These are phyloP conservation scores for Sebastes itinus DNA, from an alignment of 2,797 vertebrate species.

Conservation along the genomic window DNA sequence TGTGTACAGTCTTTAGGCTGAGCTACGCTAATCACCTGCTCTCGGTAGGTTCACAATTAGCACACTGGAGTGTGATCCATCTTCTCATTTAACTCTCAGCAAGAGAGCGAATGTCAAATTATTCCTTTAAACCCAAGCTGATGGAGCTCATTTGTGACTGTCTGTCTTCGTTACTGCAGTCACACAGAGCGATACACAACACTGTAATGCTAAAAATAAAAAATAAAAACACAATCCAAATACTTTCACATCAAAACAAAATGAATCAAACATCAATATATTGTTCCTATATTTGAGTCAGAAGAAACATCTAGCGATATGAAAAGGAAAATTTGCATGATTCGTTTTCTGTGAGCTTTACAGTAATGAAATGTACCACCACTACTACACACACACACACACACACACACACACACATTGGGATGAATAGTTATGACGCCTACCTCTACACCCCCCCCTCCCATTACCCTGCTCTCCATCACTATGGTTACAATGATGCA, in stretches of 20 bases:
- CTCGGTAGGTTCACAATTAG: not conserved
- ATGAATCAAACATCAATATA: not conserved
- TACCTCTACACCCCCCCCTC: constrained; percentile 18
- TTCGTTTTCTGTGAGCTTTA: not conserved
- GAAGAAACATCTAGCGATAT: not conserved
- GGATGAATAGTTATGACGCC: constrained; percentile 43
- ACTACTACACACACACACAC: constrained; percentile 13
- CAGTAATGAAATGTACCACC: constrained; percentile 12
- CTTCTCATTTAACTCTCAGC: not conserved
- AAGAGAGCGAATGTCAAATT: not conserved
- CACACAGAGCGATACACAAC: not conserved
- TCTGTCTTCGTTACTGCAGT: not conserved
- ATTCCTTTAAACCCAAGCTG: not conserved
- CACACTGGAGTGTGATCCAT: not conserved
- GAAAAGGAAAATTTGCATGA: not conserved
- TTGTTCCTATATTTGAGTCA: not conserved
- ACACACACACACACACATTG: constrained; percentile 11
- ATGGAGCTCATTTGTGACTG: not conserved
- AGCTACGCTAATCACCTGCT: not conserved
- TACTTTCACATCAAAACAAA: not conserved
- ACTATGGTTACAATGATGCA: constrained; percentile 78
- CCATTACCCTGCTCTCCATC: constrained; percentile 37
- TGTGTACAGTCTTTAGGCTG: not conserved
- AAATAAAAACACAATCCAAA: not conserved
- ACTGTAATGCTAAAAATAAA: not conserved